Base-by-base conservation (phyloP, 2,888 invertebrate genomes). In the Lasioglossum villosulum region DNA sequence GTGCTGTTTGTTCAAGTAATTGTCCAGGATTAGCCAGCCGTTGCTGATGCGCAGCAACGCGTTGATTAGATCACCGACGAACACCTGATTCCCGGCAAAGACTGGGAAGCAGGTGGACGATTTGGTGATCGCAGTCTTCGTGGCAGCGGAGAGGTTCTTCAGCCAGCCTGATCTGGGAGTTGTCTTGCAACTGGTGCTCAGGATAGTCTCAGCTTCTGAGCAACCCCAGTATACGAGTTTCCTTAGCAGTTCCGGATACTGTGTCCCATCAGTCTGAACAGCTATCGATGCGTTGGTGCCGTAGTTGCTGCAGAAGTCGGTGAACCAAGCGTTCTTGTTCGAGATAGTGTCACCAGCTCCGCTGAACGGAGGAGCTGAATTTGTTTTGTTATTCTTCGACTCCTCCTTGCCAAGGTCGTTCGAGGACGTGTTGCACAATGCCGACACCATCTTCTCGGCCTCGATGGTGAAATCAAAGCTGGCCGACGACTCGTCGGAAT, bases 391-490 rank as follows among this genome's bases (percentile, higher is more conserved):
- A 8, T 76, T 80, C 12, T 79, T 78, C 37, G 77, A 74, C 16
- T 91, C 91, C 0, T 93, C 92, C 39, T 92, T 92, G 0, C 71
- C 85, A 0, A 91, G 72, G 39, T 93, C 93, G 80, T 92, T 93
- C 16, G 92, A 91, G 3, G 93, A 93, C 10, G 96, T 96, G 87
- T 96, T 96, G 93, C 96, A 96, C 8, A 96, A 95, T 89, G 96
- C 96, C 0, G 96, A 96, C 0, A 96, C 96, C 96, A 96, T 96
- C 91, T 96, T 95, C 89, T 96, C 96, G 48, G 96, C 96, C 93
- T 96, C 96, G 75, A 96, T 96, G 66, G 96, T 96, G 77, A 96
- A 96, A 88, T 96, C 96, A 59, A 96, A 95, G 90, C 96, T 96
- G 4, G 96, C 95, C 4, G 96, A 96, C 0, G 96, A 96, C 86